Evolutionary conservation across 1,140 invertebrate species (phyloP).

Genomic region (Drosophila willistoni): DNA sequence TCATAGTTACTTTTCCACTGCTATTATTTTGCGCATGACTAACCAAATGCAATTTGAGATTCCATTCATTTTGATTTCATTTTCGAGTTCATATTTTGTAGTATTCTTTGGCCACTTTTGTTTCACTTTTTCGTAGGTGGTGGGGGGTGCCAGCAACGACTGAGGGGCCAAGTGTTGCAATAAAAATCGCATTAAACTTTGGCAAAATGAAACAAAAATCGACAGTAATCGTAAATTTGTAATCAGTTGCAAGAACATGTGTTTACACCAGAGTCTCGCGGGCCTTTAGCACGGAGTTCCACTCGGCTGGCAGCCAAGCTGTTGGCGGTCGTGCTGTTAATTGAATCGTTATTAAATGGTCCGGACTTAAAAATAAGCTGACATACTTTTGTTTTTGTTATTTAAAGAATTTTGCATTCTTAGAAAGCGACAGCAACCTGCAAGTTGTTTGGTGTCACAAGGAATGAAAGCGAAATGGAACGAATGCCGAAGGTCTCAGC

Average conservation of each 20-base stretch:
- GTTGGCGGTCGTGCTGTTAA: conserved; percentile 65
- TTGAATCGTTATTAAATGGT: conserved; percentile 66
- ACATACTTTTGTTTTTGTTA: conserved; percentile 50
- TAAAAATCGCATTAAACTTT: conserved; percentile 56
- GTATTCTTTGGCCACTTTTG: conserved; percentile 56
- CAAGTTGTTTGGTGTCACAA: not conserved
- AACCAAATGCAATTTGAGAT: conserved; percentile 80
- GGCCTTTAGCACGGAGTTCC: conserved; percentile 2
- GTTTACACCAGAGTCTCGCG: conserved; percentile 60
- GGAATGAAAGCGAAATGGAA: conserved; percentile 60
- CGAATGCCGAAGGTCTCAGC: conserved; percentile 3
- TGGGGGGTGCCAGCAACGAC: not conserved
- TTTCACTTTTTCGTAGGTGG: conserved; percentile 53
- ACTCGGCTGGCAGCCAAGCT: conserved; percentile 43
- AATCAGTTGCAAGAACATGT: conserved; percentile 80
- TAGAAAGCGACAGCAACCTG: conserved; percentile 50
- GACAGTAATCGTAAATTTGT: conserved; percentile 75
- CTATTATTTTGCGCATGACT: conserved; percentile 78
- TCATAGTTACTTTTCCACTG: conserved; percentile 17
- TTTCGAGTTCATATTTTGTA: conserved; percentile 30
- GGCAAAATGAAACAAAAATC: conserved; percentile 59
- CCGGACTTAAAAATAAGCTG: conserved; percentile 61
- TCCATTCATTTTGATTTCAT: conserved; percentile 67
- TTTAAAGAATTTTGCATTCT: conserved; percentile 33
- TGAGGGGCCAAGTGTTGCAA: conserved; percentile 55